Evolutionary conservation across 2,113 vertebrate genomes (phyloP).

Genomic region (Pelusios castaneus): DNA sequence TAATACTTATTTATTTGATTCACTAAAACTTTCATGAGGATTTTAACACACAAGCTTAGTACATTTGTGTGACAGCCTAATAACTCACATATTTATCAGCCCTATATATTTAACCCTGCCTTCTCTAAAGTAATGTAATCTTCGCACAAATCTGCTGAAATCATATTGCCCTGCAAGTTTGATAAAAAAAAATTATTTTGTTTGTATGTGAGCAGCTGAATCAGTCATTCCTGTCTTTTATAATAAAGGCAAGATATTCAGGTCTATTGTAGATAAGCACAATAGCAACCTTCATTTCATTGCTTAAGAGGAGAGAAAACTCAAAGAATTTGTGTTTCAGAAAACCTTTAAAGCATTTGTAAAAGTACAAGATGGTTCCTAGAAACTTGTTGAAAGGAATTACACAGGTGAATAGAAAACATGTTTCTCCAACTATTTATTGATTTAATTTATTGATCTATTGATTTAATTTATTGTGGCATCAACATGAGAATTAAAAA

Average conservation of each 20-base stretch:
- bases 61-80: not conserved
- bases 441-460: not conserved
- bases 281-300: conserved; percentile 9
- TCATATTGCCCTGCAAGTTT: conserved; percentile 46
- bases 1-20: not conserved
- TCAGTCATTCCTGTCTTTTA: conserved; percentile 33
- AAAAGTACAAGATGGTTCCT: not conserved
- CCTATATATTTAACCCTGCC: conserved; percentile 32
- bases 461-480: not conserved
- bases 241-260: conserved; percentile 40
- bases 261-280: conserved; percentile 34
- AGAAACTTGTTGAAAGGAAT: not conserved
- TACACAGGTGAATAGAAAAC: not conserved
- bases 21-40: not conserved
- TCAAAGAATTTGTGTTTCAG: not conserved
- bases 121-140: conserved; percentile 63
- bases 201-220: conserved; percentile 48
- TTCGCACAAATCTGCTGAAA: conserved; percentile 35
- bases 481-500: not conserved
- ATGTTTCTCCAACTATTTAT: not conserved
- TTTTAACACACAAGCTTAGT: not conserved
- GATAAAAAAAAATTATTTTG: conserved; percentile 65
- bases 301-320: not conserved
- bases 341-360: not conserved
- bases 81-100: conserved; percentile 23